phyloP scores from a whole-genome alignment of 2,113 vertebrate species.

The Arvicanthis niloticus region DNA sequence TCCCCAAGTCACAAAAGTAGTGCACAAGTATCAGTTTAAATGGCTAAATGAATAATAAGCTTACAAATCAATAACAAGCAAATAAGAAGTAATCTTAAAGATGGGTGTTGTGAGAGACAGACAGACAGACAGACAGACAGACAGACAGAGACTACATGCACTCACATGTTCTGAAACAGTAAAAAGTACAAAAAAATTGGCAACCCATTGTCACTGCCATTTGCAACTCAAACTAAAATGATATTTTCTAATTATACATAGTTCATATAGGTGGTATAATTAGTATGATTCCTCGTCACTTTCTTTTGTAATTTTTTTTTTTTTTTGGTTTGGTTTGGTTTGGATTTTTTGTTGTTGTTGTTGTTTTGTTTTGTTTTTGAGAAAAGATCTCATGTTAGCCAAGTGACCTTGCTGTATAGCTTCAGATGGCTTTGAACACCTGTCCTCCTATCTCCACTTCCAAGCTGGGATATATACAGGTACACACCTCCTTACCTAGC shows the following conservation, averaged over 20 bases:
- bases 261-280: background rate
- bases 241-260: background rate
- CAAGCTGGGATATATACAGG: background rate
- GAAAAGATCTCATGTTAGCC: background rate
- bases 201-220: background rate
- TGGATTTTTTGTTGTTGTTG: too few species aligned
- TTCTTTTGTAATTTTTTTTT: background rate
- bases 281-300: background rate
- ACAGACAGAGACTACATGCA: background rate
- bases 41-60: background rate
- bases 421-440: background rate
- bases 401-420: background rate
- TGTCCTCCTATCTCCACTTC: background rate
- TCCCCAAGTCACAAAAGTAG: background rate
- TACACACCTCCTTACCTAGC: background rate
- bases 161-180: background rate
- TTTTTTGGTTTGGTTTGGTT: too few species aligned
- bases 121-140: background rate
- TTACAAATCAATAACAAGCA: background rate
- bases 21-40: background rate
- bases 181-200: slow-evolving; percentile 41
- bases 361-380: background rate
- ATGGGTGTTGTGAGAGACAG: background rate
- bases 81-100: slow-evolving; percentile 35
- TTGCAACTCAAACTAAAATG: slow-evolving; percentile 48